phyloP scores from a whole-genome alignment of 2,113 vertebrate species.

The Urocitellus parryii region DNA sequence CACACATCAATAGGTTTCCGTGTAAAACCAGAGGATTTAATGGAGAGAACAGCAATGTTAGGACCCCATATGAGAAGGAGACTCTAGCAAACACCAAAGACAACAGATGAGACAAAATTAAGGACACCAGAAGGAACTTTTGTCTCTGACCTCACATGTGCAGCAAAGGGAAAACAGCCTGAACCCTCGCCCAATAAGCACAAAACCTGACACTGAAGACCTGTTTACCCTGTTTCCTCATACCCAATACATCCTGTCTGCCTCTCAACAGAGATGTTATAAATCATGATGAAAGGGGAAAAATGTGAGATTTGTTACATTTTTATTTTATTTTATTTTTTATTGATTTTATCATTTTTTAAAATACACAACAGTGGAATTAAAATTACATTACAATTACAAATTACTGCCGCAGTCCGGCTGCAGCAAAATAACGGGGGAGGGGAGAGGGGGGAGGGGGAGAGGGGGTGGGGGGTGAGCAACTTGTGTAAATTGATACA shows the following conservation, averaged over 20 bases:
- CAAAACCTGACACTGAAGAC: neutral
- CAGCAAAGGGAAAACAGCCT: neutral
- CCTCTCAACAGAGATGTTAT: neutral
- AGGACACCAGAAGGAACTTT: neutral
- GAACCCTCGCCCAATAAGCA: neutral
- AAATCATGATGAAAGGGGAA: neutral
- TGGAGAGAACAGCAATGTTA: neutral
- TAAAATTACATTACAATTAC: too few relatives aligned
- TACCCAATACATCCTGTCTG: neutral
- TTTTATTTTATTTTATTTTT: too few relatives aligned
- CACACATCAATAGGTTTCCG: neutral
- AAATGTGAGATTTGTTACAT: neutral
- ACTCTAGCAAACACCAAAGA: neutral
- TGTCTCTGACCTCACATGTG: neutral
- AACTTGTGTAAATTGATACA: too few relatives aligned
- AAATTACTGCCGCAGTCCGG: too few relatives aligned
- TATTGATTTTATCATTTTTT: too few relatives aligned
- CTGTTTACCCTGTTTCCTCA: neutral
- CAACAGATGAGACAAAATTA: neutral
- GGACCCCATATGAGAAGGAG: neutral
- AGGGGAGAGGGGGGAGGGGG: too few relatives aligned
- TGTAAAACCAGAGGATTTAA: neutral
- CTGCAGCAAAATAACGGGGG: too few relatives aligned
- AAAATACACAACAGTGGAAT: too few relatives aligned
- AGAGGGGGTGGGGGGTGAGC: too few relatives aligned